Conservation (phyloP, 2,888 invertebrate genomes). For the Panzeria rudis region DNA sequence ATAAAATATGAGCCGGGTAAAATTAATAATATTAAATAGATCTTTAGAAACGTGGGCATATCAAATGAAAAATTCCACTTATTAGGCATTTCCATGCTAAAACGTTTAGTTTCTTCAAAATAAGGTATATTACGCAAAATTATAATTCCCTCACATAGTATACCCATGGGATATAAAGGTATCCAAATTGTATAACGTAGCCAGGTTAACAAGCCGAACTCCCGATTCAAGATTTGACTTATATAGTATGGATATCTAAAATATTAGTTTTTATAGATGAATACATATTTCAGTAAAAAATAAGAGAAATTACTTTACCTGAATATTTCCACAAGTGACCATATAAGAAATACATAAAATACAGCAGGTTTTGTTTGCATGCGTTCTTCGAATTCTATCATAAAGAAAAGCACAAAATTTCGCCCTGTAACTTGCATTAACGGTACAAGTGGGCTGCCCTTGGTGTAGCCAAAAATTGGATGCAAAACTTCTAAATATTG, state of each 20-base stretch:
- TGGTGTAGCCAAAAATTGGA: conserved; percentile 94
- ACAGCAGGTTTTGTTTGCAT: conserved; percentile 95
- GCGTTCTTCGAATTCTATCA: conserved; percentile 93
- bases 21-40: conserved; percentile 90
- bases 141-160: conserved; percentile 93
- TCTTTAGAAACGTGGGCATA: conserved; percentile 90
- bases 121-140: conserved; percentile 93
- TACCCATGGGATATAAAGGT: conserved; percentile 94
- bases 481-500: conserved; percentile 95
- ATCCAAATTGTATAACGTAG: conserved; percentile 97
- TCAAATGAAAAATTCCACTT: conserved; percentile 93
- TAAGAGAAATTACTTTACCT: conserved; percentile 85
- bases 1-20: conserved; percentile 91
- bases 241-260: conserved; percentile 96
- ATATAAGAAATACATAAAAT: conserved; percentile 93
- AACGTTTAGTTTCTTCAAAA: conserved; percentile 92
- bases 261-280: conserved; percentile 62
- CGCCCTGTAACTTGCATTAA: conserved; percentile 92
- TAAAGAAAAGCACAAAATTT: conserved; percentile 90
- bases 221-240: conserved; percentile 89
- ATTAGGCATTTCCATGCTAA: conserved; percentile 92
- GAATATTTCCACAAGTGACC: conserved; percentile 92
- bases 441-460: conserved; percentile 89
- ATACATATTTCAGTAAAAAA: background rate
- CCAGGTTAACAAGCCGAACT: conserved; percentile 93